Conservation (phyloP, 2,888 invertebrate genomes). For the Hecatera dysodea region DNA sequence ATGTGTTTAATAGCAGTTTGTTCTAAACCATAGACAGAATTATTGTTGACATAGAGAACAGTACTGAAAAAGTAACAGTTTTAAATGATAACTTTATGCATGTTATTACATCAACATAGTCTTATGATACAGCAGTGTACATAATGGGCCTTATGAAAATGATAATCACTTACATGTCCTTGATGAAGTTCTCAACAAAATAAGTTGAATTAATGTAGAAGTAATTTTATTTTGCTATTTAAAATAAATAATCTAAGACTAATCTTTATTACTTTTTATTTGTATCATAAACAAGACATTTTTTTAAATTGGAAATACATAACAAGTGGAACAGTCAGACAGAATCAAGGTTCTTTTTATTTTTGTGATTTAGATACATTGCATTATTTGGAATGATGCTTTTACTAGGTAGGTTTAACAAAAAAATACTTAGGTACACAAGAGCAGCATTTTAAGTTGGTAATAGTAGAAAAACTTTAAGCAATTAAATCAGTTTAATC, state of each 20-base stretch:
- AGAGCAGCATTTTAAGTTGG: background rate
- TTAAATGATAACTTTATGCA: conserved; percentile 60
- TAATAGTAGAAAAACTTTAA: background rate
- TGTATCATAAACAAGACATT: background rate
- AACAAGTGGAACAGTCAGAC: no score
- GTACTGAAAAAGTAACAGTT: conserved; percentile 6
- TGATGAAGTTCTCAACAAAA: conserved; percentile 52
- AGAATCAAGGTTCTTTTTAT: no score
- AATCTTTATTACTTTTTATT: conserved; percentile 31
- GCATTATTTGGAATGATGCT: no score
- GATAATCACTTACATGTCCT: conserved; percentile 65
- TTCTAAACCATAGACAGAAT: conserved; percentile 17
- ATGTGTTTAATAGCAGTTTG: conserved; percentile 24
- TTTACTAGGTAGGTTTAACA: background rate
- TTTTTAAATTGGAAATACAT: no score
- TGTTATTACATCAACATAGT: conserved; percentile 61
- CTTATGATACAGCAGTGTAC: conserved; percentile 53
- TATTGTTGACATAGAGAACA: conserved; percentile 14
- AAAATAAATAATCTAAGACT: conserved; percentile 72
- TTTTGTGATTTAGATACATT: background rate
- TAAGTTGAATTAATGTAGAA: conserved; percentile 64
- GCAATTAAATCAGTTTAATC: conserved; percentile 1
- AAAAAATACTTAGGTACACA: background rate
- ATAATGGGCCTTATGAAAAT: conserved; percentile 56
- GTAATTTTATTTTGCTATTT: conserved; percentile 73